Percentiles rank a stretch among this genome's conserved stretches.
phyloP scores from a whole-genome alignment of 2,797 vertebrate genomes.

The Pseudochromis fuscus region DNA sequence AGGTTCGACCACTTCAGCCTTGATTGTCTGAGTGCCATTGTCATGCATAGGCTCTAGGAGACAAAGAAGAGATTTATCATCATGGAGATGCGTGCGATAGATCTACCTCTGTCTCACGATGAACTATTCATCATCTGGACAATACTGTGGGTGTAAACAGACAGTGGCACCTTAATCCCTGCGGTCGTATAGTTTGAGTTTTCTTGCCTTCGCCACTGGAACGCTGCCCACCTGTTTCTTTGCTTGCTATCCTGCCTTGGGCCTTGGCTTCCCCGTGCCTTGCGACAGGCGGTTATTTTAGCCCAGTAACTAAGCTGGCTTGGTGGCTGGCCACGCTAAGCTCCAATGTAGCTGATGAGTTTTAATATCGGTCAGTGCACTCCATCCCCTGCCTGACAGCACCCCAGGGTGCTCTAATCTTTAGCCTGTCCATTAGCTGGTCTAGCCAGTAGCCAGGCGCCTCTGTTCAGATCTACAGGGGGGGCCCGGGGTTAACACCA shows the following conservation, averaged over 20 bases:
- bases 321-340: slow-evolving; percentile 80
- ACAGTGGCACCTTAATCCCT: not conserved
- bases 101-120: not conserved
- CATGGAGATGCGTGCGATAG: slow-evolving; percentile 7
- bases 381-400: slow-evolving; percentile 73
- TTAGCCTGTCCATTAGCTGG: slow-evolving; percentile 77
- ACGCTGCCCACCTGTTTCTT: slow-evolving; percentile 11
- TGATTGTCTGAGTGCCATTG: slow-evolving; percentile 91
- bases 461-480: slow-evolving; percentile 54
- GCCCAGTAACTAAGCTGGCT: slow-evolving; percentile 81
- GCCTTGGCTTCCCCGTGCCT: slow-evolving; percentile 57
- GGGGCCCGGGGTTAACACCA: slow-evolving; percentile 57
- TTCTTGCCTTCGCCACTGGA: slow-evolving; percentile 29
- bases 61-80: slow-evolving; percentile 20
- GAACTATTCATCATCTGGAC: not conserved
- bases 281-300: slow-evolving; percentile 79
- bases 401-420: slow-evolving; percentile 81
- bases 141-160: not conserved
- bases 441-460: slow-evolving; percentile 55
- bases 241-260: slow-evolving; percentile 35
- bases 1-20: slow-evolving; percentile 87
- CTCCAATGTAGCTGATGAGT: slow-evolving; percentile 83
- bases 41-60: slow-evolving; percentile 85
- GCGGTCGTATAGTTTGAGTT: slow-evolving; percentile 4
- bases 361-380: slow-evolving; percentile 83